These are phyloP conservation scores for Python bivittatus DNA, from an alignment of 2,113 vertebrate genomes.

Conservation along the genomic window DNA sequence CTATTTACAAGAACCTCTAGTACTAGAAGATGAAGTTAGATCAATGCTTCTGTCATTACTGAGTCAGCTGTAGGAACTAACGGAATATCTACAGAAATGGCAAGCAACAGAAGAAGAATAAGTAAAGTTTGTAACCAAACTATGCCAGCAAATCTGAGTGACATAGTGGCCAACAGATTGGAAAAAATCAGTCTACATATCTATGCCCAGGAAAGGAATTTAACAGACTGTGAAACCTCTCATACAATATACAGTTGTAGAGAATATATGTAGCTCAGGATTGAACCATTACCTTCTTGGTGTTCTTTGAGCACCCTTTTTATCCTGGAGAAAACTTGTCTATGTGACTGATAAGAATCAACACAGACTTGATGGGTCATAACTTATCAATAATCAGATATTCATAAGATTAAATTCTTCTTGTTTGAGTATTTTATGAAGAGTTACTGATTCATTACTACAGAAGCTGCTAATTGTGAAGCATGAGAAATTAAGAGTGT, in stretches of 20 bases:
- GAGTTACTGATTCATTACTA: not conserved
- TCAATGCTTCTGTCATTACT: not conserved
- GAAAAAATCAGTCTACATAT: too few species aligned
- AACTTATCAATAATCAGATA: not conserved
- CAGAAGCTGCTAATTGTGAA: conserved; percentile 2
- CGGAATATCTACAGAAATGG: not conserved
- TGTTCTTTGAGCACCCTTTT: too few species aligned
- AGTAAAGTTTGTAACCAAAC: too few species aligned
- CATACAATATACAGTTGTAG: too few species aligned
- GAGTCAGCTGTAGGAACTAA: not conserved
- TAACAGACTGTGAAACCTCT: too few species aligned
- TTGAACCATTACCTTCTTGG: too few species aligned
- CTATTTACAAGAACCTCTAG: not conserved
- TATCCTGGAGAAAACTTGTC: too few species aligned
- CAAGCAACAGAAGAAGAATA: too few species aligned
- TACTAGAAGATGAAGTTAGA: not conserved
- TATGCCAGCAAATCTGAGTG: not conserved
- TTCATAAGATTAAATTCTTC: not conserved
- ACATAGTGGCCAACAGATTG: too few species aligned
- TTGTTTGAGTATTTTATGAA: conserved; percentile 5
- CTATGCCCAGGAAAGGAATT: too few species aligned
- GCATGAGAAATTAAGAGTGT: conserved; percentile 9
- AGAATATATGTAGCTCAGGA: too few species aligned
- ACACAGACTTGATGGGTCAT: not conserved
- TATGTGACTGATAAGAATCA: not conserved